Percentiles rank a stretch among this genome's conserved stretches.
phyloP scores from a whole-genome alignment of 2,888 invertebrate genomes.

The Blastobasis lacticolella region DNA sequence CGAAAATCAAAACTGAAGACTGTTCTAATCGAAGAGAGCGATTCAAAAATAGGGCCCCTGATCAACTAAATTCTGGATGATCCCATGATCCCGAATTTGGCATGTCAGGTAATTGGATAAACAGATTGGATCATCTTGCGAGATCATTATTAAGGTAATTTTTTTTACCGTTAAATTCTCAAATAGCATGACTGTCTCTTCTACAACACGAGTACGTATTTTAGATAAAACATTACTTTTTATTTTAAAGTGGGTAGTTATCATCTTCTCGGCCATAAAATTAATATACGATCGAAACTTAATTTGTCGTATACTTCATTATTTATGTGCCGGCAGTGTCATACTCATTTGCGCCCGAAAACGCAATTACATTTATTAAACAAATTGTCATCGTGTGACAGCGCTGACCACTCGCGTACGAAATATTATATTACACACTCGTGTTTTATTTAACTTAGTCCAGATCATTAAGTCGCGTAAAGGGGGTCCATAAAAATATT shows the following conservation, averaged over 20 bases:
- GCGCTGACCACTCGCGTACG: not conserved
- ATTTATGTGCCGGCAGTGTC: slow-evolving; percentile 28
- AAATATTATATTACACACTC: not conserved
- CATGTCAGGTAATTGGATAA: no score
- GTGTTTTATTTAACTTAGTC: not conserved
- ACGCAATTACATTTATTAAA: slow-evolving; percentile 40
- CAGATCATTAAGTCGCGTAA: not conserved
- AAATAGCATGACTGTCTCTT: no score
- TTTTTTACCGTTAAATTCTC: no score
- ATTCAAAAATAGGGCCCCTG: no score
- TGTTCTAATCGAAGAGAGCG: no score
- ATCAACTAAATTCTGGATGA: no score
- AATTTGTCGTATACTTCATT: slow-evolving; percentile 19
- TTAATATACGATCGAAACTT: slow-evolving; percentile 16
- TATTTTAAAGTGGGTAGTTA: no score
- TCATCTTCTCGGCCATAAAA: slow-evolving; percentile 3
- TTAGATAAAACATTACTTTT: not conserved
- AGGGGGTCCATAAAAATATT: slow-evolving; percentile 1
- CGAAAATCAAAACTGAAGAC: no score
- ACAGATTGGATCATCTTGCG: no score
- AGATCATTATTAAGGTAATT: no score
- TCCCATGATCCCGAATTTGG: no score
- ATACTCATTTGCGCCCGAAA: slow-evolving; percentile 27
- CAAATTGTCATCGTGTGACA: not conserved
- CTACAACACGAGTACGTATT: no score